These are phyloP conservation scores for Drosophila setosimentum DNA, from an alignment of 2,888 invertebrate genomes.

Conservation along the genomic window DNA sequence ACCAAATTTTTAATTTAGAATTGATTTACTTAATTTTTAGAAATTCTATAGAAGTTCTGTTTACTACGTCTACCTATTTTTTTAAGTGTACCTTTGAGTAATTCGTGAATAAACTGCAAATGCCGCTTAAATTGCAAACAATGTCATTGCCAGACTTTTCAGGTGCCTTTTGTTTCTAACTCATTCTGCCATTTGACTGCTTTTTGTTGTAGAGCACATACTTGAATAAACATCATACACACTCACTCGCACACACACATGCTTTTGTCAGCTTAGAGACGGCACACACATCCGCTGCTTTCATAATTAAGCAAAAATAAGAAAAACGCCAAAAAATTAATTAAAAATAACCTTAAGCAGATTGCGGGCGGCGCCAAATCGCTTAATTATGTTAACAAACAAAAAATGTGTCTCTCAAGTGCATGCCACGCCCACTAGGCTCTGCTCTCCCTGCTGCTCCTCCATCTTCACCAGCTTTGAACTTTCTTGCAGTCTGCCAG, in stretches of 20 bases:
- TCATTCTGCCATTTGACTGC: slow-evolving; percentile 44
- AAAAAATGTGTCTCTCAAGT: slow-evolving; percentile 29
- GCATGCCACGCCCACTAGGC: background rate
- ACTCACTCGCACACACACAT: background rate
- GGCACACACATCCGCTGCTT: slow-evolving; percentile 21
- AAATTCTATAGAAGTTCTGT: background rate
- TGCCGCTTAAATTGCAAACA: slow-evolving; percentile 13
- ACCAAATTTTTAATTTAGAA: background rate
- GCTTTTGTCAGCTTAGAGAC: slow-evolving; percentile 45
- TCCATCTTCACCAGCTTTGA: no score
- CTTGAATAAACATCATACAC: slow-evolving; percentile 5
- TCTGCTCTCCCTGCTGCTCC: background rate
- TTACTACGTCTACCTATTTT: background rate
- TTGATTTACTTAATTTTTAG: background rate
- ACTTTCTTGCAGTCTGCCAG: background rate
- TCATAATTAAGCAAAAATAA: slow-evolving; percentile 2
- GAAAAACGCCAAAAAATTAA: slow-evolving; percentile 55
- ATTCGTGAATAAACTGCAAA: slow-evolving; percentile 15
- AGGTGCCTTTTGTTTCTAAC: slow-evolving; percentile 25
- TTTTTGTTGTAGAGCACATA: slow-evolving; percentile 18
- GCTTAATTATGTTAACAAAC: slow-evolving; percentile 69
- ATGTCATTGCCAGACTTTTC: slow-evolving; percentile 8
- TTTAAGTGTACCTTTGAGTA: background rate
- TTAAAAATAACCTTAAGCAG: slow-evolving; percentile 60
- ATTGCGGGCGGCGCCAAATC: slow-evolving; percentile 41